Base-by-base conservation (phyloP, 2,113 vertebrate genomes). In the Albula glossodonta region DNA sequence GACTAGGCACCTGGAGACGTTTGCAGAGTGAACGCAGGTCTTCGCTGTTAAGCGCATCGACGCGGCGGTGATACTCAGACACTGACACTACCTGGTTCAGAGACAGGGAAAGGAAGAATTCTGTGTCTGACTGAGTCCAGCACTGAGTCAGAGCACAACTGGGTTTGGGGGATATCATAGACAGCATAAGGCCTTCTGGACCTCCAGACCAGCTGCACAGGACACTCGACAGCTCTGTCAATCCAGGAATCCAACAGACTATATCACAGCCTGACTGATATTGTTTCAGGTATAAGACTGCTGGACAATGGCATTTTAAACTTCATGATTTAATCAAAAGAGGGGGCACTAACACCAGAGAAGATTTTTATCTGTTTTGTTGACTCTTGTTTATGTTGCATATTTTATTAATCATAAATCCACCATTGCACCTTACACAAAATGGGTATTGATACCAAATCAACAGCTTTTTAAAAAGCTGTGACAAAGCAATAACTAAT, bases 11-110 rank as follows among this genome's bases (percentile, higher is more conserved):
- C 96, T 97, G 96, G 93, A 97, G 96, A 90, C 96, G 96, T 96
- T 93, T 96, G 96, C 96, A 97, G 95, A 97, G 96, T 90, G 96
- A 96, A 93, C 96, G 96, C 92, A 97, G 96, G 95, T 97, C 96
- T 94, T 97, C 96, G 88, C 95, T 96, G 93, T 97, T 97, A 95
- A 97, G 92, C 93, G 96, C 96, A 96, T 97, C 96, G 94, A 97
- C 96, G 95, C 96, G 96, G 95, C 96, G 96, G 95, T 96, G 96
- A 94, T 97, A 96, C 96, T 97, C 96, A 95, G 95, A 94, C 95
- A 96, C 95, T 93, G 96, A 96, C 85, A 97, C 96, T 96, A 96
- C 96, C 96, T 97, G 94, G 96, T 96, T 90, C 95, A 95, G 95
- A 96, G 91, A 97, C 95, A 97, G 96, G 96, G 95, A 96, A 95